Percentiles rank a stretch among this genome's conserved stretches.
phyloP scores from a whole-genome alignment of 1,140 invertebrate species.

The Galendromus occidentalis region DNA sequence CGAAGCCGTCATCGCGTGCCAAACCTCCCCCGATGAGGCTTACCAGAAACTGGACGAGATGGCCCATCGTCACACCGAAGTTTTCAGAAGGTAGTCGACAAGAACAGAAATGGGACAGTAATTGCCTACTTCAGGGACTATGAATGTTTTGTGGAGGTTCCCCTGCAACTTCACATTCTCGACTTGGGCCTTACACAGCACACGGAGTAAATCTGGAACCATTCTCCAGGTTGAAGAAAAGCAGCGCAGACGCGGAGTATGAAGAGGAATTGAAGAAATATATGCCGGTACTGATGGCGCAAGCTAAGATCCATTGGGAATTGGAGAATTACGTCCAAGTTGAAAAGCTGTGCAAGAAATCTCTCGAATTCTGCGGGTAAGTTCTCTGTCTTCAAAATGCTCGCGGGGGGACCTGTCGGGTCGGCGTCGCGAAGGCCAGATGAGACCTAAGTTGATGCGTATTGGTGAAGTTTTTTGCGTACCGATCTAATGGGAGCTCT shows the following conservation, averaged over 20 bases:
- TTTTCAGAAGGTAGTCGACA: slow-evolving; percentile 39
- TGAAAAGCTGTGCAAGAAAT: slow-evolving; percentile 82
- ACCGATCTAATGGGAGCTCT: too few species aligned
- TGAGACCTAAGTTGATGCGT: too few species aligned
- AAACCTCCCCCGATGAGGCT: slow-evolving; percentile 89
- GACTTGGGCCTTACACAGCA: not conserved
- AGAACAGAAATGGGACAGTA: too few species aligned
- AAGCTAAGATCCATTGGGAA: slow-evolving; percentile 98
- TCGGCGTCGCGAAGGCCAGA: too few species aligned
- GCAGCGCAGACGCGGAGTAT: not conserved
- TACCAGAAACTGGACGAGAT: slow-evolving; percentile 92
- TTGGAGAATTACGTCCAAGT: slow-evolving; percentile 85
- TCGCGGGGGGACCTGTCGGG: too few species aligned
- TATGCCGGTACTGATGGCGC: slow-evolving; percentile 90
- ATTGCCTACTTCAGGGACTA: too few species aligned
- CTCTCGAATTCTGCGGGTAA: slow-evolving; percentile 68
- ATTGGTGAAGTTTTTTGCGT: too few species aligned
- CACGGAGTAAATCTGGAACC: not conserved
- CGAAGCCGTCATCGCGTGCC: slow-evolving; percentile 88
- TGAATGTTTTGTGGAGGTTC: too few species aligned
- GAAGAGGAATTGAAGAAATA: slow-evolving; percentile 29
- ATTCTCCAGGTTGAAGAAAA: slow-evolving; percentile 23
- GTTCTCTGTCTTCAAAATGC: too few species aligned
- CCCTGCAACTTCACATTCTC: not conserved
- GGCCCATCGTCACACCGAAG: slow-evolving; percentile 70